phyloP scores from a whole-genome alignment of 2,888 invertebrate species.

The Folsomia manolachei region DNA sequence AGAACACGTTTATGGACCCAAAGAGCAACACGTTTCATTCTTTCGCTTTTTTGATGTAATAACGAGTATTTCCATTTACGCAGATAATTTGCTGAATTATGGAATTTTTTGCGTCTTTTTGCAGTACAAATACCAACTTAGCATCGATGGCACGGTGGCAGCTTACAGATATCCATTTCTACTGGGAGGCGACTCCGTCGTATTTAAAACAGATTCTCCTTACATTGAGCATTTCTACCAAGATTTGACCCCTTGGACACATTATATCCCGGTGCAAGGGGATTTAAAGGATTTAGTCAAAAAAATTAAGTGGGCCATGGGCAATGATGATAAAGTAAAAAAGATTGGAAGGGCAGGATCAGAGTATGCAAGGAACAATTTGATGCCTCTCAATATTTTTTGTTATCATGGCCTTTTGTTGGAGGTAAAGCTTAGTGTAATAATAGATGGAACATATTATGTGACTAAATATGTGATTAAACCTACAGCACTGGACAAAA shows the following conservation, averaged over 20 bases:
- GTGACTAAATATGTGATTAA: constrained; percentile 46
- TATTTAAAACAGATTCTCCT: constrained; percentile 88
- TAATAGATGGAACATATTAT: background rate
- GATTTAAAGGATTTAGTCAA: constrained; percentile 78
- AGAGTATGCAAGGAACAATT: constrained; percentile 70
- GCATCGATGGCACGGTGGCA: constrained; percentile 93
- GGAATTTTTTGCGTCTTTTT: constrained; percentile 52
- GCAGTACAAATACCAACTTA: constrained; percentile 92
- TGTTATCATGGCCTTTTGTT: constrained; percentile 80
- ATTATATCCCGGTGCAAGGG: constrained; percentile 77
- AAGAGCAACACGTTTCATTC: constrained; percentile 78
- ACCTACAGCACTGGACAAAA: constrained; percentile 69
- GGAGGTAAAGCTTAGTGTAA: constrained; percentile 55
- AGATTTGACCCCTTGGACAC: constrained; percentile 69
- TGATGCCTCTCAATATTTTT: constrained; percentile 78
- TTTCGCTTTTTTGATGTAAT: constrained; percentile 91
- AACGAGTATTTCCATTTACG: constrained; percentile 51
- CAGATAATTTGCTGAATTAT: background rate
- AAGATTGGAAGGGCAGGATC: constrained; percentile 67
- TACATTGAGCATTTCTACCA: constrained; percentile 93
- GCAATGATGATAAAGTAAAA: constrained; percentile 67
- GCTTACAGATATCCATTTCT: constrained; percentile 92
- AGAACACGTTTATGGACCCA: constrained; percentile 80
- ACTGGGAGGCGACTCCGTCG: constrained; percentile 78
- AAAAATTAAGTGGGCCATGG: constrained; percentile 72